Conservation (phyloP, 2,113 vertebrate species). For the Globicephala melas region DNA sequence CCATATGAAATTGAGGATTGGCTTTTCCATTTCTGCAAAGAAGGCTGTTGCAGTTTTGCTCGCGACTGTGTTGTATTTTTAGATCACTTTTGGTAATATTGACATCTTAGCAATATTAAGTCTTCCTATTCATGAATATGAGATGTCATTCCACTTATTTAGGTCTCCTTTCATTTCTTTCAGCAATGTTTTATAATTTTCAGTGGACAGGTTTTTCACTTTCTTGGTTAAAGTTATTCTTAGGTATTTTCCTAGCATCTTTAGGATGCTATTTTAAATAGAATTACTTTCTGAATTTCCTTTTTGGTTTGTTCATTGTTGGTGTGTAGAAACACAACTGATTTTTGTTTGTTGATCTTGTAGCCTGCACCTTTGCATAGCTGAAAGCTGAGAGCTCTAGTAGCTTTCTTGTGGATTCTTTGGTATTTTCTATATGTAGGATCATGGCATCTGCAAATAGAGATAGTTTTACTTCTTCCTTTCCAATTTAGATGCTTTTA, state of each 20-base stretch:
- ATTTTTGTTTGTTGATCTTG: not conserved
- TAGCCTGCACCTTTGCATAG: not conserved
- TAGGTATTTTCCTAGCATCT: not conserved
- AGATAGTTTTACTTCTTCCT: not conserved
- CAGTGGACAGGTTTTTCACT: not conserved
- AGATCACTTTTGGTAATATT: not conserved
- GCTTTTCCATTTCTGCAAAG: not conserved
- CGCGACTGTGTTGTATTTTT: not conserved
- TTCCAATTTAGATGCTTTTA: not conserved
- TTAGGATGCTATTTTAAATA: not conserved
- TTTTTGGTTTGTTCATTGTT: not conserved
- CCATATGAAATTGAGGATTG: not conserved
- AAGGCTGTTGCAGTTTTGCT: not conserved
- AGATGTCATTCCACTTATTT: not conserved
- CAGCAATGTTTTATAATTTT: not conserved
- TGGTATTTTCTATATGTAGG: not conserved
- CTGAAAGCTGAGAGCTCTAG: not conserved
- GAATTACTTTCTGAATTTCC: not conserved
- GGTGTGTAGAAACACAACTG: not conserved
- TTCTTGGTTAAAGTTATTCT: not conserved
- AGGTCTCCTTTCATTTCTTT: not conserved
- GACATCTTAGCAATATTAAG: not conserved
- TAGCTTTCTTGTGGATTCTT: not conserved
- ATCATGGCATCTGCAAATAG: not conserved
- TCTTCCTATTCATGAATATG: not conserved